Base-by-base conservation (phyloP, 2,888 invertebrate species). In the Dryobota labecula region DNA sequence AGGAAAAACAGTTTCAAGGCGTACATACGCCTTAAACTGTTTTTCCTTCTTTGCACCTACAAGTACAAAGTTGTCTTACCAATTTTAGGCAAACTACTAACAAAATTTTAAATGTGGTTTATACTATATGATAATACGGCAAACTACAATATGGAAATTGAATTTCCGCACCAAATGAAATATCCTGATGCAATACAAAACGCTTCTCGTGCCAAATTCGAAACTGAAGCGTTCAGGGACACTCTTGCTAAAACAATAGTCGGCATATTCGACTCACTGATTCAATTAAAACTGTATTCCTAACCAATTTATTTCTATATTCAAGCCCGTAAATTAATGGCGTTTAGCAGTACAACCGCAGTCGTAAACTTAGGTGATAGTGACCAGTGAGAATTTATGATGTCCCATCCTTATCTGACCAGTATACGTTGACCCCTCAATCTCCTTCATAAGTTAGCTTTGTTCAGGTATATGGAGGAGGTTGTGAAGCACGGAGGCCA, bases 331-430 rank as follows among this genome's bases (percentile, higher is more conserved):
- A 80, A 86, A 88, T 88, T 87, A 89, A 90, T 88, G 83, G 81
- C 84, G 76, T 84, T 84, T 78, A 86, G 73, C 71, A 78, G 77
- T 68, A 76, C 68, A 82, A 83, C 85, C 85, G 70, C 89, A 88
- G 86, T 89, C 88, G 87, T 90, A 90, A 89, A 89, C 86, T 86
- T 79, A 80, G 78, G 70, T 78, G 49, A 76, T 79, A 85, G 80
- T 85, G 88, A 87, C 87, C 86, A 80, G 68, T 62, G 75, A 82
- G 86, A 88, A 91, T 92, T 91, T 91, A 91, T 86, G 89, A 86
- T 78, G 61, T 68, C 66, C 80, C 60, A 70, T 64, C 63, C 56
- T 64, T 67, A 63, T 61, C 41, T 43, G 66, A 73, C 91, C 85
- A 87, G 60, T 57, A 38, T 63, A 69, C 27, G 5, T 43, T 69